Base-by-base conservation (phyloP, 2,888 invertebrate genomes). In the Hoplodrina ambigua region DNA sequence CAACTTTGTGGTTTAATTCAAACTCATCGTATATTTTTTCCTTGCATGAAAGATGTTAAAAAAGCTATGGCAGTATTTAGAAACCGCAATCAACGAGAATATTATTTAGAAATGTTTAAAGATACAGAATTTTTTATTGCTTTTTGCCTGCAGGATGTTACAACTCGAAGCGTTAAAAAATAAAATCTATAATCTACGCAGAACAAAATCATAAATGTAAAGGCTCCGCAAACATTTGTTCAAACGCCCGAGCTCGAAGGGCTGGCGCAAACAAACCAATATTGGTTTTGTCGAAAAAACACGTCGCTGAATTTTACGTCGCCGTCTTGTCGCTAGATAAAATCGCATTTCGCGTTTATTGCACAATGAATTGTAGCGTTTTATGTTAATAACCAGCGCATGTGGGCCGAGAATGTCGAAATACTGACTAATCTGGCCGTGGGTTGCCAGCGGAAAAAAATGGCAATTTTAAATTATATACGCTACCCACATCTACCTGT, bases 391-490 rank as follows among this genome's bases (percentile, higher is more conserved):
- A 94, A 92, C 90, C 75, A 70, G 83, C 76, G 83, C 89, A 88
- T 89, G 95, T 94, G 91, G 94, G 95, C 89, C 84, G 91, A 78
- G 89, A 90, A 94, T 96, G 95, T 94, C 94, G 95, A 95, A 95
- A 94, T 92, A 92, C 95, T 95, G 95, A 96, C 94, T 96, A 96
- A 96, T 92, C 92, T 86, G 87, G 82, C 88, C 92, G 95, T 96
- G 95, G 95, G 95, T 87, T 90, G 94, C 88, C 91, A 86, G 85
- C 86, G 87, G 89, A 93, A 93, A 93, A 93, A 95, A 95, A 94
- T 94, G 94, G 93, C 95, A 94, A 96, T 95, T 96, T 96, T 91
- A 94, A 94, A 95, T 95, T 94, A 95, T 94, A 90, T 92, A 93
- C 90, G 90, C 95, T 93, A 87, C 95, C 95, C 94, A 96, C 95